Base-by-base conservation (phyloP, 2,113 vertebrate species). In the Meles meles region DNA sequence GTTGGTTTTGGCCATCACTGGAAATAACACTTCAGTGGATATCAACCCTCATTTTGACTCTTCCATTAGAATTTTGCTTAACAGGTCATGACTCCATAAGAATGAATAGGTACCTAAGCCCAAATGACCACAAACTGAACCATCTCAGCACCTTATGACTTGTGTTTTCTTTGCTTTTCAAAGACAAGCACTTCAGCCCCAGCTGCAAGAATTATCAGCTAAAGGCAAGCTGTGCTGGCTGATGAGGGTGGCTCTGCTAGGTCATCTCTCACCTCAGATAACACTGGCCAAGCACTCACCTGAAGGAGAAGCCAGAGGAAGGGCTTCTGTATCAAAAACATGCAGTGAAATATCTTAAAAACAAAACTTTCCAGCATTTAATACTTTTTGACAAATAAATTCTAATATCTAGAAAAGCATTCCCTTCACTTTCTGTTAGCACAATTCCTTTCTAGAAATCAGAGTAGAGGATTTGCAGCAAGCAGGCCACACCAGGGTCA, bases 141-240 rank as follows among this genome's bases (percentile, higher is more conserved):
- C 49, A 92, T 67, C 34, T 52, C 76, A 39, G 23, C 21, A 3
- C 34, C 34, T 55, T 95, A 90, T 67, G 47, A 82, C 69, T 93
- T 94, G 18, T 42, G 34, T 93, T 97, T 96, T 85, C 90, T 93
- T 90, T 74, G 82, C 82, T 93, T 97, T 93, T 74, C 85, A 63
- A 97, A 98, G 95, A 29, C 17, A 69, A 97, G 80, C 39, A 90
- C 61, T 91, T 76, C 27, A 59, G 42, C 72, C 91, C 74, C 91
- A 61, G 72, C 65, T 95, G 39, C 63, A 97, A 96, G 47, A 25
- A 92, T 97, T 94, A 93, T 0, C 3, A 25, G 77, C 91, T 77
- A 67, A 55, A 81, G 65, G 27, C 90, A 90, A 97, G 94, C 42
- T 95, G 82, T 79, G 14, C 92, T 57, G 49, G 86, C 93, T 34